Evolutionary conservation across 2,797 vertebrate genomes (phyloP), one percentile per base, ranked within the genome.

Genomic region (Schizopygopsis pylzovi): DNA sequence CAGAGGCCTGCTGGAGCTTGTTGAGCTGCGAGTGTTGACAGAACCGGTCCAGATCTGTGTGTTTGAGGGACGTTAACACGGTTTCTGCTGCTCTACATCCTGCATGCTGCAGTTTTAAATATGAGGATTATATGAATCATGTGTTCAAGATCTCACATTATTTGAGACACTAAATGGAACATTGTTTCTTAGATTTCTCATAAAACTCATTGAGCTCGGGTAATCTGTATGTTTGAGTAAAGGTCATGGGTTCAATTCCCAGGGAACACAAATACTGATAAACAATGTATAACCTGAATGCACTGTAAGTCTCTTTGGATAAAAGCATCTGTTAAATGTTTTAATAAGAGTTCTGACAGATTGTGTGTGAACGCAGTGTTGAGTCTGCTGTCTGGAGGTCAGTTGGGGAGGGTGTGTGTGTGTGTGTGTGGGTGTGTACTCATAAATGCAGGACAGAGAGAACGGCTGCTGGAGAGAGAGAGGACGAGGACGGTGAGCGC

Each of bases 1-100:
- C 90, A 83, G 85, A 61, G 89, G 71, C 88, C 71, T 16, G 82
- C 88, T 85, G 88, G 89, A 91, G 91, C 91, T 88, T 84, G 89
- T 84, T 65, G 88, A 68, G 83, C 90, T 88, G 78, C 7, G 77
- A 88, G 88, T 79, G 88, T 79, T 37, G 86, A 87, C 79, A 85
- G 67, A 37, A 67, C 72, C n/a, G 76, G 85, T 88, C 63, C 84
- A 6, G 43, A 54, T 86, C 72, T 91, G 91, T 82, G 81, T 86
- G 89, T 10, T 5, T 82, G 59, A 84, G 90, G 87, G 87, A 41
- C 89, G 86, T 70, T 71, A 47, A 37, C 12, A 4, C 9, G 11
- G 9, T 33, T n/a, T 41, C 12, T 78, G n/a, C 8, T 47, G 0
- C 18, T 65, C 8, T 41, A 13, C 20, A 75, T 33, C 6, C 20